These are phyloP conservation scores for Drosophila paranaensis DNA, from an alignment of 2,888 invertebrate genomes.

Conservation along the genomic window DNA sequence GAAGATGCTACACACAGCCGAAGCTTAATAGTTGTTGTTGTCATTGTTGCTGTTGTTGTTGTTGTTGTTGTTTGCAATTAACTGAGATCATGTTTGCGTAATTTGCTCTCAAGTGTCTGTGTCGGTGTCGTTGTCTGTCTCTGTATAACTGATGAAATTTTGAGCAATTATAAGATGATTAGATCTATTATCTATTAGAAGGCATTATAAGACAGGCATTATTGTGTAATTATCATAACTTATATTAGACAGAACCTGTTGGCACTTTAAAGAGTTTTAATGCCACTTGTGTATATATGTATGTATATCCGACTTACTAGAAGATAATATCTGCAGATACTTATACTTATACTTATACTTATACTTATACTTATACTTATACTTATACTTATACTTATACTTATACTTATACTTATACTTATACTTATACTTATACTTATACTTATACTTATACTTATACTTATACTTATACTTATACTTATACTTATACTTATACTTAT, in stretches of 20 bases:
- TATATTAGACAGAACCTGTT: neutral
- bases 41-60: neutral
- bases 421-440: neutral
- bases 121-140: neutral
- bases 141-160: neutral
- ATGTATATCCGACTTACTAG: neutral
- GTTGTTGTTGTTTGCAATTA: constrained; percentile 1
- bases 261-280: neutral
- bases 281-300: neutral
- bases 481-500: neutral
- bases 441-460: neutral
- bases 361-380: neutral
- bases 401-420: too few relatives aligned
- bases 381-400: neutral
- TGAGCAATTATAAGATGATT: constrained; percentile 3
- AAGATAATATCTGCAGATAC: neutral
- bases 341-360: neutral
- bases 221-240: constrained; percentile 2
- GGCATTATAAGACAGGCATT: constrained; percentile 3
- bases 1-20: constrained; percentile 11
- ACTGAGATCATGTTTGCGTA: constrained; percentile 9
- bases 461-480: neutral
- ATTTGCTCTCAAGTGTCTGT: constrained; percentile 7
- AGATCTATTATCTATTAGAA: constrained; percentile 3
- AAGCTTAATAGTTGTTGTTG: neutral